Evolutionary conservation across 2,797 vertebrate species (phyloP).

Genomic region (Periophthalmus magnuspinnatus): DNA sequence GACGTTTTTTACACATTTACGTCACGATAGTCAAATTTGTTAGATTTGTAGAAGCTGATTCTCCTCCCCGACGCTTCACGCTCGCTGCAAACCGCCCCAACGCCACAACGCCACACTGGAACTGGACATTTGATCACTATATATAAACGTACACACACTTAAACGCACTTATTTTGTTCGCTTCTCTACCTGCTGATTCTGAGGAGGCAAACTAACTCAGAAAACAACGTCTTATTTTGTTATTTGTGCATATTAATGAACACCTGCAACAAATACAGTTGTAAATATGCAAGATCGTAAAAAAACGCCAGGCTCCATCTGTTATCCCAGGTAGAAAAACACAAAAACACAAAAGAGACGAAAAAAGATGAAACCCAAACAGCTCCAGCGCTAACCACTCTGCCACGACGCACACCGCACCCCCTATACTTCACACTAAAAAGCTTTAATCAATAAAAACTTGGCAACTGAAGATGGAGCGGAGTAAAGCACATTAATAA

Average conservation of each 20-base stretch:
- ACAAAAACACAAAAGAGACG: not conserved
- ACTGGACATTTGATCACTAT: too few species aligned
- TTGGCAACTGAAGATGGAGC: slow-evolving; percentile 4
- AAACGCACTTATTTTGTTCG: too few species aligned
- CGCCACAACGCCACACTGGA: too few species aligned
- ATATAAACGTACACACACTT: too few species aligned
- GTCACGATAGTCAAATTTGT: too few species aligned
- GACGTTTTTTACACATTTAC: too few species aligned
- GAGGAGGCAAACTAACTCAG: not conserved
- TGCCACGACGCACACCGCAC: slow-evolving; percentile 3
- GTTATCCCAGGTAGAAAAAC: not conserved
- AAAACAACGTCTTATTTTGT: not conserved
- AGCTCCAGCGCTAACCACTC: slow-evolving; percentile 1
- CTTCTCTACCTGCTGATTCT: not conserved
- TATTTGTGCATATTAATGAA: not conserved
- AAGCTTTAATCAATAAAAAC: slow-evolving; percentile 7
- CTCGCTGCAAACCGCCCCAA: too few species aligned
- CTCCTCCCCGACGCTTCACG: too few species aligned
- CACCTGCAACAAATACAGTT: slow-evolving; percentile 5
- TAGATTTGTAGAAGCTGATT: too few species aligned
- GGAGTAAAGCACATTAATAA: slow-evolving; percentile 6
- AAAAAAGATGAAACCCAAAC: not conserved
- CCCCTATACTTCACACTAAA: slow-evolving; percentile 12
- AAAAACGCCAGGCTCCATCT: not conserved
- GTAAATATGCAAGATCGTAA: not conserved